Conservation (phyloP, 2,113 vertebrate genomes). For the Entomyzon cyanotis region DNA sequence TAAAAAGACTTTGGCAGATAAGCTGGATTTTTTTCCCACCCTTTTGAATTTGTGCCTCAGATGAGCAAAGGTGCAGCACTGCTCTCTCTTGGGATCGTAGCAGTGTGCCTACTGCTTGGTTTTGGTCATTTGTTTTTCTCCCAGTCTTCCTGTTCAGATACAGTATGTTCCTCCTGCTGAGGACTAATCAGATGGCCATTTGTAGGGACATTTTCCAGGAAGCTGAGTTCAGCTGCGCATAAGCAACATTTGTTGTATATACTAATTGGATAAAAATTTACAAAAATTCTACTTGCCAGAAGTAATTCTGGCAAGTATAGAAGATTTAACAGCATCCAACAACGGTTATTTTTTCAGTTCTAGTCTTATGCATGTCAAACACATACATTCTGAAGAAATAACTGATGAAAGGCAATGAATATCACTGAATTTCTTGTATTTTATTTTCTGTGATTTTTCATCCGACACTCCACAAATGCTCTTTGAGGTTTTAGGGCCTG, state of each 20-base stretch:
- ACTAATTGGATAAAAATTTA: conserved; percentile 22
- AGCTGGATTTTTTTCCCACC: not conserved
- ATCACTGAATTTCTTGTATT: not conserved
- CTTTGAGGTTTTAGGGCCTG: conserved; percentile 37
- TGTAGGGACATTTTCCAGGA: not conserved
- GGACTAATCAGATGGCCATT: conserved; percentile 2
- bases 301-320: not conserved
- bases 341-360: not conserved
- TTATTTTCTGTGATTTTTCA: conserved; percentile 6
- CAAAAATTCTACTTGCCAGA: conserved; percentile 1
- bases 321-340: not conserved
- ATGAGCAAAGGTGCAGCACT: not conserved
- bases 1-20: not conserved
- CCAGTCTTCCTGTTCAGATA: not conserved
- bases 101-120: not conserved
- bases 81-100: not conserved
- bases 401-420: not conserved
- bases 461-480: not conserved
- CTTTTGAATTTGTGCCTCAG: not conserved
- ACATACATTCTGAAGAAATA: not conserved
- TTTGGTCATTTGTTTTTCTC: conserved; percentile 4
- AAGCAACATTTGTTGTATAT: conserved; percentile 35
- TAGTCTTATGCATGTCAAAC: not conserved
- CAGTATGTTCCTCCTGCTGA: not conserved
- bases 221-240: not conserved